A percentile compares a stretch with the other conserved stretches of the same genome.
Evolutionary conservation across 2,113 vertebrate genomes (phyloP).

Genomic region (Tichodroma muraria): DNA sequence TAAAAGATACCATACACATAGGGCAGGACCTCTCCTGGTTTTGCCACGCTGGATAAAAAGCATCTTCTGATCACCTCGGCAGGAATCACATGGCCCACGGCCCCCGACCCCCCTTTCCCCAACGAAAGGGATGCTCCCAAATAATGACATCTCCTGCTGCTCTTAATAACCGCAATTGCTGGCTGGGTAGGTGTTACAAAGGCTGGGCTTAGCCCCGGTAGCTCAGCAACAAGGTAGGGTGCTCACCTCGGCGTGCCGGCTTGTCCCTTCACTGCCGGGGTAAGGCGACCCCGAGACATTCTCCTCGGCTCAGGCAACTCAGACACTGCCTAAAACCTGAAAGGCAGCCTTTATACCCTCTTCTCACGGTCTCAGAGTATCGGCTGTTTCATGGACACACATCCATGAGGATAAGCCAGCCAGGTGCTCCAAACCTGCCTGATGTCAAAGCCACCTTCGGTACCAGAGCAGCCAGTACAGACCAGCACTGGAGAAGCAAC

Average conservation of each 20-base stretch:
- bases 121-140: background rate
- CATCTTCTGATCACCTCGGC: background rate
- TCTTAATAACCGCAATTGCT: background rate
- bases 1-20: background rate
- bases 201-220: background rate
- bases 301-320: background rate
- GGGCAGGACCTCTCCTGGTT: background rate
- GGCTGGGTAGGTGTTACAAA: background rate
- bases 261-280: background rate
- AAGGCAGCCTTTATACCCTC: background rate
- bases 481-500: background rate
- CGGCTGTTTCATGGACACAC: accelerated
- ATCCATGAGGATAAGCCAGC: background rate
- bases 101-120: background rate
- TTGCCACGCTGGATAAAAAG: background rate
- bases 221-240: background rate
- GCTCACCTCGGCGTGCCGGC: background rate
- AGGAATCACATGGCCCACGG: background rate
- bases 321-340: background rate
- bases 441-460: background rate
- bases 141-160: background rate
- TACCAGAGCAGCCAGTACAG: accelerated
- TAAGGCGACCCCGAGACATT: background rate
- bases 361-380: background rate
- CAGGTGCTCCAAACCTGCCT: background rate